Evolutionary conservation across 2,113 vertebrate species (phyloP).

Genomic region (Salvelinus alpinus): DNA sequence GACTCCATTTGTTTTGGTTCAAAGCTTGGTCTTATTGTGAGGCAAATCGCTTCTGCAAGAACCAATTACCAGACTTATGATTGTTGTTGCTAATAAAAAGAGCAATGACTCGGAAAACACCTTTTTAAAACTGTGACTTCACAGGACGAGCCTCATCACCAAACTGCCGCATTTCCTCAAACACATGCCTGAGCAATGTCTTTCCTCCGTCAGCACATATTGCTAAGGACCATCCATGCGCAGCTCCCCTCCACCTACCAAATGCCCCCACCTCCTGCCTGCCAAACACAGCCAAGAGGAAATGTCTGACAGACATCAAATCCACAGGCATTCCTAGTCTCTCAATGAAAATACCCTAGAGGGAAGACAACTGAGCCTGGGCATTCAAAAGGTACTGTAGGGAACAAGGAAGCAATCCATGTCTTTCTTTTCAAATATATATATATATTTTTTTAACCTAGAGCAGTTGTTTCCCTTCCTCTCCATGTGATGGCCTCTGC

Average conservation of each 20-base stretch:
- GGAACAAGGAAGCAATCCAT: conserved; percentile 15
- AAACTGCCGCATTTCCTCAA: conserved; percentile 60
- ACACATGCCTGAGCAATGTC: conserved; percentile 67
- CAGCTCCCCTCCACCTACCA: conserved; percentile 1
- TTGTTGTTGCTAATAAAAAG: conserved; percentile 39
- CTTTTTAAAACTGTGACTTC: conserved; percentile 1
- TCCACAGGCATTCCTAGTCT: background rate
- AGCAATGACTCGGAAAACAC: conserved; percentile 49
- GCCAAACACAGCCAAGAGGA: conserved; percentile 19
- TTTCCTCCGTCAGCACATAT: conserved; percentile 42
- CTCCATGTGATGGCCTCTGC: background rate
- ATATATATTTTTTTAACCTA: conserved; percentile 11
- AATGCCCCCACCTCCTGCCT: background rate
- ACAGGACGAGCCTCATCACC: conserved; percentile 39
- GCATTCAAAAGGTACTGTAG: background rate
- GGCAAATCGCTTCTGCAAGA: conserved; percentile 41
- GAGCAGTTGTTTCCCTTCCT: background rate
- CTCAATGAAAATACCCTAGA: background rate
- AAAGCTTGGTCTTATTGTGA: conserved; percentile 38
- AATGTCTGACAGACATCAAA: conserved; percentile 14
- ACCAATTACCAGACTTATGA: conserved; percentile 44
- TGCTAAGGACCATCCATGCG: conserved; percentile 53
- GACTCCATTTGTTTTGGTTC: conserved; percentile 25
- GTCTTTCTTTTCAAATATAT: conserved; percentile 13
- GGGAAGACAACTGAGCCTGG: background rate